Percentiles rank a stretch among this genome's conserved stretches.
phyloP scores from a whole-genome alignment of 2,888 invertebrate species.

The Lasioglossum villosulum region DNA sequence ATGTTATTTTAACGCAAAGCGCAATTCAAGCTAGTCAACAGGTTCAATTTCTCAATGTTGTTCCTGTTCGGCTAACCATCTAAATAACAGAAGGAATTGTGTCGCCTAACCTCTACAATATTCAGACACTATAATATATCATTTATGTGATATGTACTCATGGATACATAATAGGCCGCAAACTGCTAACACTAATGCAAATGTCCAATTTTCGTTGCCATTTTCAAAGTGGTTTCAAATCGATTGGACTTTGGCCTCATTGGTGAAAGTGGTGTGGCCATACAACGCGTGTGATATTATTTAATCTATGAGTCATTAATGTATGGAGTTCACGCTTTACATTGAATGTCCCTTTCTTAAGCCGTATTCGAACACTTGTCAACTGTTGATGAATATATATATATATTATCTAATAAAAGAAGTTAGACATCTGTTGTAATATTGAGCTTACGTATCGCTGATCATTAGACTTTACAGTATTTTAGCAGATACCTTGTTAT shows the following conservation, averaged over 20 bases:
- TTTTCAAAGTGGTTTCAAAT: conserved; percentile 77
- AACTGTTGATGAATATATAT: conserved; percentile 23
- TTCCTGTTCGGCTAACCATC: conserved; percentile 77
- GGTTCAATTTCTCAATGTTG: conserved; percentile 80
- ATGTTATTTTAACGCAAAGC: conserved; percentile 32
- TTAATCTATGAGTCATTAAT: conserved; percentile 64
- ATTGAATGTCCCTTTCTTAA: conserved; percentile 51
- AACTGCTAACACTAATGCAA: conserved; percentile 84
- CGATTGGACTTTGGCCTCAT: conserved; percentile 83
- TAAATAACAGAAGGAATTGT: conserved; percentile 58
- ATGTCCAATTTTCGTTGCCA: conserved; percentile 83
- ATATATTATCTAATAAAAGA: conserved; percentile 25
- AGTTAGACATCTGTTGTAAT: conserved; percentile 26
- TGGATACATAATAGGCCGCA: conserved; percentile 77
- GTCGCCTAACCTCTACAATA: conserved; percentile 57
- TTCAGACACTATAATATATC: conserved; percentile 48
- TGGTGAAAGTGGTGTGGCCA: conserved; percentile 83
- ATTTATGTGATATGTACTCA: conserved; percentile 63
- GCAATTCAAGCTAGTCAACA: conserved; percentile 75
- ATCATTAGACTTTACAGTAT: conserved; percentile 59
- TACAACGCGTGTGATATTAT: conserved; percentile 77
- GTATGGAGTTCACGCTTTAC: conserved; percentile 50
- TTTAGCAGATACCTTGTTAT: conserved; percentile 57
- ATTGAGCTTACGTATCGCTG: conserved; percentile 13
- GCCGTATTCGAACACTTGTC: conserved; percentile 38